Percentiles rank a stretch among this genome's conserved stretches.
These are phyloP conservation scores for Scolanthus callimorphus DNA, from an alignment of 92 coral and sea anemone species.

Conservation along the genomic window DNA sequence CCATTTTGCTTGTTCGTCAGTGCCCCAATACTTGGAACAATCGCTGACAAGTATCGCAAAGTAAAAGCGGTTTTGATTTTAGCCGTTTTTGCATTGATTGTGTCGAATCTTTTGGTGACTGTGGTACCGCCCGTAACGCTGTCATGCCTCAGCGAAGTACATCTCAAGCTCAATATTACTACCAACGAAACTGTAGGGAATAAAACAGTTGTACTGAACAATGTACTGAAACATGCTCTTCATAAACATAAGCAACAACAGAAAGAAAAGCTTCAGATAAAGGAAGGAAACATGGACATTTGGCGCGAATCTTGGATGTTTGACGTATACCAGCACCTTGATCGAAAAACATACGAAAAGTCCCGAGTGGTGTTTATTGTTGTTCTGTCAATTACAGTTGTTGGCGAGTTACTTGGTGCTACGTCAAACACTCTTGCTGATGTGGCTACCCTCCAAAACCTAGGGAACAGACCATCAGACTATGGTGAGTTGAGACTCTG, in stretches of 20 bases:
- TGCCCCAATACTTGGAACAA: constrained; percentile 84
- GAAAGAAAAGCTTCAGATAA: constrained; percentile 12
- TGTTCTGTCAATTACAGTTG: constrained; percentile 59
- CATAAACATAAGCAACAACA: constrained; percentile 14
- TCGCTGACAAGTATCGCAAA: constrained; percentile 69
- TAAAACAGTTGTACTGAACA: constrained; percentile 10
- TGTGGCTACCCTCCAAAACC: constrained; percentile 82
- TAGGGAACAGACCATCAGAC: constrained; percentile 71
- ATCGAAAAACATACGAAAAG: constrained; percentile 57
- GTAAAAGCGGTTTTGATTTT: no score
- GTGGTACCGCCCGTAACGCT: constrained; percentile 82
- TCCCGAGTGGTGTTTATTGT: constrained; percentile 66
- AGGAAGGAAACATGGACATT: constrained; percentile 59
- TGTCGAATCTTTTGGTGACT: constrained; percentile 61
- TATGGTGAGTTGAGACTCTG: constrained; percentile 87
- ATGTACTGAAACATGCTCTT: constrained; percentile 31
- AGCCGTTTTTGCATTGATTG: constrained; percentile 70
- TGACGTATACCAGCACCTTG: constrained; percentile 73
- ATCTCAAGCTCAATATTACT: constrained; percentile 62
- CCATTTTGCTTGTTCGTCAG: no score
- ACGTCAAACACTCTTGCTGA: constrained; percentile 87
- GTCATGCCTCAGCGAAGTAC: constrained; percentile 74
- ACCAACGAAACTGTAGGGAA: constrained; percentile 29
- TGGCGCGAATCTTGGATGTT: constrained; percentile 83
- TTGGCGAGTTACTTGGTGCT: constrained; percentile 85